Percentiles rank a stretch among this genome's conserved stretches.
Conservation (phyloP, 2,888 invertebrate species). For the Iphiclides podalirius region DNA sequence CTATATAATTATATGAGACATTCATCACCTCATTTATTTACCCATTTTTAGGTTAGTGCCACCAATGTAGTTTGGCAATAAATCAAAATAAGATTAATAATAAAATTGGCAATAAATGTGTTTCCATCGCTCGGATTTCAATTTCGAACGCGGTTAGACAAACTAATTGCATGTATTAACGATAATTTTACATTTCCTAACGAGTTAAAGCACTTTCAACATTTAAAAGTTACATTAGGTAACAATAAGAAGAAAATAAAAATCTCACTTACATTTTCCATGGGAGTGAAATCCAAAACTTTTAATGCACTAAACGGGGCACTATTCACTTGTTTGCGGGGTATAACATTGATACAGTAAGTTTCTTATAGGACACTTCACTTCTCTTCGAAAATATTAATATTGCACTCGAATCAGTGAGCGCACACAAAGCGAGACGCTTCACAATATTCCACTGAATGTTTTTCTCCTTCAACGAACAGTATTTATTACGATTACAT, state of each 20-base stretch:
- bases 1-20: too few relatives aligned
- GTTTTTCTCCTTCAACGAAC: conserved; percentile 16
- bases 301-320: conserved; percentile 60
- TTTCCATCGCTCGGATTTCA: too few relatives aligned
- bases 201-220: too few relatives aligned
- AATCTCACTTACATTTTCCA: conserved; percentile 62
- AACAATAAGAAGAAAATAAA: conserved; percentile 14
- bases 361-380: conserved; percentile 53
- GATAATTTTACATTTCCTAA: too few relatives aligned
- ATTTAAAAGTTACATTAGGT: too few relatives aligned
- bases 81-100: too few relatives aligned
- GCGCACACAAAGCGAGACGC: conserved; percentile 10
- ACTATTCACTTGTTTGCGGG: conserved; percentile 62
- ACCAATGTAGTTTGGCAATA: not conserved
- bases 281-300: conserved; percentile 60
- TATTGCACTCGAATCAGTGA: conserved; percentile 50
- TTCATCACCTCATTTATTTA: too few relatives aligned
- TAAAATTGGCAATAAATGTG: too few relatives aligned
- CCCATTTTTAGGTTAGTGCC: not conserved
- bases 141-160: too few relatives aligned
- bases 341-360: conserved; percentile 51
- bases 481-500: conserved; percentile 65
- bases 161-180: too few relatives aligned
- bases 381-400: conserved; percentile 42
- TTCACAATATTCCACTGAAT: conserved; percentile 17